A percentile compares a stretch with the other conserved stretches of the same genome.
Evolutionary conservation across 2,113 vertebrate species (phyloP).

Genomic region (Podarcis muralis): DNA sequence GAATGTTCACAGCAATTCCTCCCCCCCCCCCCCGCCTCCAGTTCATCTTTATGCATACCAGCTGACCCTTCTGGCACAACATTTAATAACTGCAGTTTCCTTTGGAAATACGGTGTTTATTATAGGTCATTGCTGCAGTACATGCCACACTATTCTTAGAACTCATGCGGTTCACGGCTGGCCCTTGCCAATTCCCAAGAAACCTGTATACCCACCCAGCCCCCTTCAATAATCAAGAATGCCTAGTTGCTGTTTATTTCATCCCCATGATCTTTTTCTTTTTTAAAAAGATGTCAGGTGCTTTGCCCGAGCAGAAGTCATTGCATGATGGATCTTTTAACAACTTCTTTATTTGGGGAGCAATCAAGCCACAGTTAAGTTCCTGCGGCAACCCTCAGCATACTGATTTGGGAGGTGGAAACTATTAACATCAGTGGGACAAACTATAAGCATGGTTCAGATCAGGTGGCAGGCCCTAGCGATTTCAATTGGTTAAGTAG

Average conservation of each 20-base stretch:
- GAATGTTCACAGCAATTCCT: neutral
- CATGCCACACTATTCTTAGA: conserved; percentile 55
- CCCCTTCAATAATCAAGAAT: neutral
- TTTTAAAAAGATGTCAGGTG: neutral
- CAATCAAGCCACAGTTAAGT: neutral
- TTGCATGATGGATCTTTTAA: conserved; percentile 47
- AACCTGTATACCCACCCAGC: conserved; percentile 31
- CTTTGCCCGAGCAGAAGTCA: conserved; percentile 42
- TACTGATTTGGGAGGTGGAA: neutral
- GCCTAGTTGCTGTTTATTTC: conserved; percentile 50
- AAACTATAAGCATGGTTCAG: neutral
- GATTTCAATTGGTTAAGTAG: neutral
- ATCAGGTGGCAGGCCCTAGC: neutral
- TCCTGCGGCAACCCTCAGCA: neutral
- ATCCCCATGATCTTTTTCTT: neutral
- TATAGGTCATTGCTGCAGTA: conserved; percentile 49
- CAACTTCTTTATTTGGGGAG: conserved; percentile 30
- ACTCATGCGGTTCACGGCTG: conserved; percentile 35
- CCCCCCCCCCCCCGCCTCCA: conserved; percentile 5
- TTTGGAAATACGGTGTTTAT: conserved; percentile 57
- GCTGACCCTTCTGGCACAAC: conserved; percentile 27
- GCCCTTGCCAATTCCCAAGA: conserved; percentile 51
- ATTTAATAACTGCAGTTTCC: conserved; percentile 58
- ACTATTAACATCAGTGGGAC: neutral
- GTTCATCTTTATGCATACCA: conserved; percentile 15